Base-by-base conservation (phyloP, 2,113 vertebrate genomes). In the Ceyx margarethae region DNA sequence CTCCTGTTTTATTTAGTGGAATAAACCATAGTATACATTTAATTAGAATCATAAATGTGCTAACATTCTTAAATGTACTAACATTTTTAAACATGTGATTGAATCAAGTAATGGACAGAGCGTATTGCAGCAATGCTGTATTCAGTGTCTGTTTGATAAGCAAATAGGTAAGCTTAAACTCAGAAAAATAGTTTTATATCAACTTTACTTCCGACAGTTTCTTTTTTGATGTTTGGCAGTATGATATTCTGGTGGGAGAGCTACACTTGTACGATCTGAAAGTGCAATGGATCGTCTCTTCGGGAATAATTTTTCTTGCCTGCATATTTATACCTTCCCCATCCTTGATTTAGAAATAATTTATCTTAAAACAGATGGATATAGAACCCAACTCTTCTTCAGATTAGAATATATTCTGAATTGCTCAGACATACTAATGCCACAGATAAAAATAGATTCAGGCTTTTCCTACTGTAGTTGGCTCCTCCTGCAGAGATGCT, bases 21-120 rank as follows among this genome's bases (percentile, higher is more conserved):
- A 86, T 29, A 89, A 68, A 60, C 60, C 81, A 60, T 45, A 71
- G 10, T 66, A 71, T 65, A 77, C 40, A 62, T 76, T 78, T 95
- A 79, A 92, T 85, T 90, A 89, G 68, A 93, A 53, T 50, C 25
- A 71, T 74, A 94, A 91, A 86, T 33, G 31, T 81, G 91, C n/a
- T 53, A 92, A 72, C n/a, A 80, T 65, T 77, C 48, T 92, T 75
- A 90, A 94, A 64, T 22, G 11, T 85, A 87, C 82, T 91, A 90
- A 56, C 78, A 85, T 94, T 96, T 93, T 95, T 60, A 90, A 91
- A 51, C 26, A 88, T 74, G 35, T 73, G 71, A 89, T 25, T 72
- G 60, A 95, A 94, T 85, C 43, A 87, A 86, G 72, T 91, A 89
- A 85, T 48, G 46, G 71, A 31, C 68, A 71, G 75, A 95, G 40